A percentile compares a stretch with the other conserved stretches of the same genome.
phyloP scores from a whole-genome alignment of 1,140 invertebrate genomes.

The Manduca sexta region DNA sequence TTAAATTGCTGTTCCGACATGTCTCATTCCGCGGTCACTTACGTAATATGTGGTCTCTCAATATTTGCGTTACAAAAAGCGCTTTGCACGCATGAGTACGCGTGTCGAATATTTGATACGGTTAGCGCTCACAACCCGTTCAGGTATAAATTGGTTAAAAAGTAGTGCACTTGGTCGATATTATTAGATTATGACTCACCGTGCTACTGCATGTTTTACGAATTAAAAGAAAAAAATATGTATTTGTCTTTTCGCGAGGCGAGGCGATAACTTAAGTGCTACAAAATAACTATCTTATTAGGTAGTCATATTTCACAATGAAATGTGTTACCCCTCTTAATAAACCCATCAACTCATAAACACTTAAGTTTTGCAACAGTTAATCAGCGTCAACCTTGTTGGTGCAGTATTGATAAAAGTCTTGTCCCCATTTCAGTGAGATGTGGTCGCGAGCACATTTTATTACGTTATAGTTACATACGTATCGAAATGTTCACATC shows the following conservation, averaged over 20 bases:
- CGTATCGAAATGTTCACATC: no score
- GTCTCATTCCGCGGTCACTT: no score
- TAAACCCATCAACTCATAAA: no score
- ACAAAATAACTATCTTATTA: no score
- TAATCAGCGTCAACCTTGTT: neutral
- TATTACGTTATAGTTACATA: no score
- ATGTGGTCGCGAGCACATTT: neutral
- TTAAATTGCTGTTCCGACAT: no score
- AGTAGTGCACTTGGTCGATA: slow-evolving; percentile 3
- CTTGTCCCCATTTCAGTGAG: neutral
- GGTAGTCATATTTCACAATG: no score
- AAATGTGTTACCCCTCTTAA: no score
- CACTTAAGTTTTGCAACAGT: neutral
- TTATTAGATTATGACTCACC: slow-evolving; percentile 9
- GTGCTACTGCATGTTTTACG: neutral
- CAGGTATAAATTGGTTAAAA: slow-evolving; percentile 3
- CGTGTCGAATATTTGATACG: slow-evolving; percentile 21
- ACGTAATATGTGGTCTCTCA: neutral
- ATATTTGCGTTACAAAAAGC: slow-evolving; percentile 10
- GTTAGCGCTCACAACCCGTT: slow-evolving; percentile 12
- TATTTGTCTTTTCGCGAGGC: no score
- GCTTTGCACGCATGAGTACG: slow-evolving; percentile 12
- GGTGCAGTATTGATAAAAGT: slow-evolving; percentile 1
- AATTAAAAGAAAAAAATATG: no score
- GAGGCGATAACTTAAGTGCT: no score